Evolutionary conservation across 2,888 invertebrate species (phyloP).

Genomic region (Toxonevra muliebris): DNA sequence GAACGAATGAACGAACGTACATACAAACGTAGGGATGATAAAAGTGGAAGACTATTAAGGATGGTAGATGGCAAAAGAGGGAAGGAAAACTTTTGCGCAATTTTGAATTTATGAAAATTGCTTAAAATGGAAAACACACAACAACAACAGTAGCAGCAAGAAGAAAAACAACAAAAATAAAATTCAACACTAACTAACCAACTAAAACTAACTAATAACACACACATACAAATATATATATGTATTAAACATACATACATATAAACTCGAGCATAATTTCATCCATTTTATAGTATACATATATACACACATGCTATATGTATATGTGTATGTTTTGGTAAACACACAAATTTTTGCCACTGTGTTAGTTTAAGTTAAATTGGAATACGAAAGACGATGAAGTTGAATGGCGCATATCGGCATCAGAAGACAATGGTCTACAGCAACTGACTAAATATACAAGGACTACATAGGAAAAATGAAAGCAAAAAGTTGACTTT

Average conservation of each 20-base stretch:
- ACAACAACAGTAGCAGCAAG: constrained; percentile 28
- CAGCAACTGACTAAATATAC: constrained; percentile 11
- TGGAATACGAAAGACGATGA: constrained; percentile 32
- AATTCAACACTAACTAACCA: constrained; percentile 44
- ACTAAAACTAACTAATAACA: constrained; percentile 38
- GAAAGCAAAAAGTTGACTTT: constrained; percentile 14
- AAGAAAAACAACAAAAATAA: constrained; percentile 34
- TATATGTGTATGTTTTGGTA: constrained; percentile 26
- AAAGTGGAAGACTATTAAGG: neutral
- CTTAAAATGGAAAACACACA: constrained; percentile 37
- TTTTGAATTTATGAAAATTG: constrained; percentile 45
- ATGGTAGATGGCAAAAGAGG: constrained; percentile 11
- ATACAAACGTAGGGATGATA: constrained; percentile 15
- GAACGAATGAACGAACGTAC: constrained; percentile 18
- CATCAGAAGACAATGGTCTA: constrained; percentile 8
- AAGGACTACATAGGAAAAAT: constrained; percentile 2
- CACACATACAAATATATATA: constrained; percentile 13
- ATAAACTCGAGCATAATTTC: constrained; percentile 29
- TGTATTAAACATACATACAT: constrained; percentile 24
- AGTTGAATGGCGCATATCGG: constrained; percentile 17
- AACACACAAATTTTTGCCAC: constrained; percentile 30
- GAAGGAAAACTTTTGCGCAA: constrained; percentile 27
- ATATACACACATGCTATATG: neutral
- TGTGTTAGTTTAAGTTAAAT: constrained; percentile 38
- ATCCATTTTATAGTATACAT: constrained; percentile 29